phyloP scores from a whole-genome alignment of 2,797 vertebrate species.

The Poecile montanus region DNA sequence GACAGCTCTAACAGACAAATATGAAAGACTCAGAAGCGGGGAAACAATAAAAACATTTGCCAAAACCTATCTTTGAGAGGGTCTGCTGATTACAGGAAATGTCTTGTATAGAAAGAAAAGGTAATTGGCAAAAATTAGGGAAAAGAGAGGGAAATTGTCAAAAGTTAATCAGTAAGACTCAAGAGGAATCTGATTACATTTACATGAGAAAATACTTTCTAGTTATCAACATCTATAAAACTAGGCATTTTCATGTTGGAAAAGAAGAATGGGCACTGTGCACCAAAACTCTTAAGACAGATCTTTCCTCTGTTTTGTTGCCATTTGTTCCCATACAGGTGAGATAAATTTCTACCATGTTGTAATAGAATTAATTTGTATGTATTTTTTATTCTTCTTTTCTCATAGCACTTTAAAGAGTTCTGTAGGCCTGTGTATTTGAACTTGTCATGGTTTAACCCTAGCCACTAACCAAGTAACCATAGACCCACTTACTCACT shows the following conservation, averaged over 20 bases:
- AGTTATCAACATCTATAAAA: background rate
- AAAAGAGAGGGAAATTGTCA: background rate
- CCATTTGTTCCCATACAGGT: background rate
- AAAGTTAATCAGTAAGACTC: background rate
- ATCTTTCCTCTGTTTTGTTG: background rate
- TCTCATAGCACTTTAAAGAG: background rate
- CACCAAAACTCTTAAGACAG: background rate
- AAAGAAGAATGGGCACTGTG: background rate
- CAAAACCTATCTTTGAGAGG: background rate
- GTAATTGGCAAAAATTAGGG: background rate
- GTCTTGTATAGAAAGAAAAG: rapidly evolving
- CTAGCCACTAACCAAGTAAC: background rate
- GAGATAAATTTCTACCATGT: background rate
- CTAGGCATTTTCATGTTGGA: rapidly evolving
- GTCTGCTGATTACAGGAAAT: background rate
- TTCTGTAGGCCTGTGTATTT: background rate
- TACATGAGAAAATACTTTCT: background rate
- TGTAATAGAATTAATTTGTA: background rate
- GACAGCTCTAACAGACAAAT: background rate
- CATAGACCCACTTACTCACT: background rate
- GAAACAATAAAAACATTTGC: background rate
- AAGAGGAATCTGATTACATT: background rate
- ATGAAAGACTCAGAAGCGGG: rapidly evolving
- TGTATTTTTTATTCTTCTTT: background rate
- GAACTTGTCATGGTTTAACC: background rate